Conservation (phyloP, 2,113 vertebrate species). For the Diadophis punctatus region DNA sequence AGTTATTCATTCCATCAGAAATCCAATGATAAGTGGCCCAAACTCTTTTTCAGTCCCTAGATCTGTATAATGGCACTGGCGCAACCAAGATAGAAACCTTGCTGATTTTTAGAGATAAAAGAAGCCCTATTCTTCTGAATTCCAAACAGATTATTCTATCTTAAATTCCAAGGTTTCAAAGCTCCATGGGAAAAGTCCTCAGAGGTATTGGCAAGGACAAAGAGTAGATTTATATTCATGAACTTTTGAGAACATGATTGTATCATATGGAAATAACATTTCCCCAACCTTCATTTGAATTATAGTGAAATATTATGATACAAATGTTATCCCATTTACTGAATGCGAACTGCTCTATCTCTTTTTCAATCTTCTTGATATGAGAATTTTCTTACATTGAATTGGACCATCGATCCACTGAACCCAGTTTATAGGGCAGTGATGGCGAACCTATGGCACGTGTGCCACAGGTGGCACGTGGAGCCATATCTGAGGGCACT, state of each 20-base stretch:
- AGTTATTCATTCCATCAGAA: background rate
- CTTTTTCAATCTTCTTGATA: background rate
- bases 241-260: background rate
- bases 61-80: background rate
- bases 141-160: background rate
- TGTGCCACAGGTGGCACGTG: too few species aligned
- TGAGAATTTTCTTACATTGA: background rate
- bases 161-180: background rate
- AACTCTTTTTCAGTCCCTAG: background rate
- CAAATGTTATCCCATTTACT: conserved; percentile 9
- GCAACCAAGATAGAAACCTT: background rate
- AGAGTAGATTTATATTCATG: background rate
- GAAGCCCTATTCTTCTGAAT: background rate
- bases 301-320: background rate
- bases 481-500: too few species aligned
- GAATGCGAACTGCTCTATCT: background rate
- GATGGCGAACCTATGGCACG: too few species aligned
- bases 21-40: background rate
- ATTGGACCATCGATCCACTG: background rate
- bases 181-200: background rate
- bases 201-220: background rate
- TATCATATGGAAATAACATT: background rate
- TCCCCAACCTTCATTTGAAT: background rate
- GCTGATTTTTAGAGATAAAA: background rate
- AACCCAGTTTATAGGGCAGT: background rate